Conservation (phyloP, 2,797 vertebrate genomes). For the Halcyon leucocephala region DNA sequence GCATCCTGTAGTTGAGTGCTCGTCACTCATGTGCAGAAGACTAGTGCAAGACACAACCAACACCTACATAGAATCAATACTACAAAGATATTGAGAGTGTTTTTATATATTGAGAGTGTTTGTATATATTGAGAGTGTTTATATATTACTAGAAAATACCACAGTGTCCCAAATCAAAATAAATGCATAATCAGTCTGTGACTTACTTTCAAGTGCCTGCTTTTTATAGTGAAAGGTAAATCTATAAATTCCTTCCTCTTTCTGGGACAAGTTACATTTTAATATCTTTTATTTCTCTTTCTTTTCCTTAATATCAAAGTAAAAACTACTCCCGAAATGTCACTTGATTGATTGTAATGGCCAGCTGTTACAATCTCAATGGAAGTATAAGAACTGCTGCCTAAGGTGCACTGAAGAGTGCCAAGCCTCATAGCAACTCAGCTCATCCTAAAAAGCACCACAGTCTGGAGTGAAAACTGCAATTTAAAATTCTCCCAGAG, state of each 20-base stretch:
- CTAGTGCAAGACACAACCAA: not conserved
- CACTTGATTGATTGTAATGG: conserved; percentile 76
- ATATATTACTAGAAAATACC: not conserved
- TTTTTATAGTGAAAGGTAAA: conserved; percentile 17
- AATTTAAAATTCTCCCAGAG: conserved; percentile 80
- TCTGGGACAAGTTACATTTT: conserved; percentile 50
- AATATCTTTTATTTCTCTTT: conserved; percentile 52
- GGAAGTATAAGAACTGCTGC: conserved; percentile 74
- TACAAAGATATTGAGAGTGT: not conserved
- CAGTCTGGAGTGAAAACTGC: conserved; percentile 75
- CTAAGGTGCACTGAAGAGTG: conserved; percentile 76
- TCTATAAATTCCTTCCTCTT: conserved; percentile 9
- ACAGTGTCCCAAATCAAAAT: not conserved
- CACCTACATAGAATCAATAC: not conserved
- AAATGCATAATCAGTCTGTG: not conserved
- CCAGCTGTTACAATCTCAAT: conserved; percentile 77
- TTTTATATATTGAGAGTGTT: not conserved
- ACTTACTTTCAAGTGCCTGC: not conserved
- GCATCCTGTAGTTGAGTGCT: accelerated
- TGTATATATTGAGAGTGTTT: not conserved
- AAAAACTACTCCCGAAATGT: conserved; percentile 68
- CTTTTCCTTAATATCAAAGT: conserved; percentile 65
- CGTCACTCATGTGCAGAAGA: not conserved
- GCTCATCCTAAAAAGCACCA: conserved; percentile 76
- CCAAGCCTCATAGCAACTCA: conserved; percentile 76